Conservation (phyloP, 2,888 invertebrate species). For the Athetis lepigone region DNA sequence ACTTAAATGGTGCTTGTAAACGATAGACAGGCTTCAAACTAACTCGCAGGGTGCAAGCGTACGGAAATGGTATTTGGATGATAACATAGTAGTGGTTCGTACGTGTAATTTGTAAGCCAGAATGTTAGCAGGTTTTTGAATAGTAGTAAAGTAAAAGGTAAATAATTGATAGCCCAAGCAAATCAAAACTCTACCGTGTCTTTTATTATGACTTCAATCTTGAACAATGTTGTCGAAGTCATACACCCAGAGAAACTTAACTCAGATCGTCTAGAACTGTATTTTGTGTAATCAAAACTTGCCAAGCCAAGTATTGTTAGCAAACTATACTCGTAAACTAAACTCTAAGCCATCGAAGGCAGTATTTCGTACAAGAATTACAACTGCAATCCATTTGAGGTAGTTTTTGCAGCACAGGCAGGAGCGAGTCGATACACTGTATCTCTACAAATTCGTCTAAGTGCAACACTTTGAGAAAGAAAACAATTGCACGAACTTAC, state of each 20-base stretch:
- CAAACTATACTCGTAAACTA: constrained; percentile 56
- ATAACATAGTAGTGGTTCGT: neutral
- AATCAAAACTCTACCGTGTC: no score
- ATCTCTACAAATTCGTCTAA: constrained; percentile 75
- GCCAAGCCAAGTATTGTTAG: constrained; percentile 54
- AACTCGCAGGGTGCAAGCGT: constrained; percentile 32
- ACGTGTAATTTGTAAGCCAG: neutral
- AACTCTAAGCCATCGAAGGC: constrained; percentile 53
- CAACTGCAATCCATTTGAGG: constrained; percentile 62
- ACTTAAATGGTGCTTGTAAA: constrained; percentile 50
- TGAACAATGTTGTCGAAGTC: constrained; percentile 34
- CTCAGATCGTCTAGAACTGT: constrained; percentile 31
- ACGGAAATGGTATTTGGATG: constrained; percentile 22
- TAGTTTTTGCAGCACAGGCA: constrained; percentile 56
- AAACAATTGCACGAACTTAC: constrained; percentile 85
- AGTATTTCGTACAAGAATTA: constrained; percentile 61
- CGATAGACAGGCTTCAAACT: constrained; percentile 52
- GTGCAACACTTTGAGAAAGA: constrained; percentile 82
- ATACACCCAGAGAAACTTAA: constrained; percentile 6
- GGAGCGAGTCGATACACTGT: constrained; percentile 58
- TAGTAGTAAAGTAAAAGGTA: neutral
- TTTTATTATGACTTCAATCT: constrained; percentile 29
- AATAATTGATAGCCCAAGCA: no score
- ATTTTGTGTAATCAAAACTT: constrained; percentile 40
- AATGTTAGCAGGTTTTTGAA: neutral